Percentiles rank a stretch among this genome's conserved stretches.
These are phyloP conservation scores for Cerceris ruficornis DNA, from an alignment of 2,888 invertebrate species.

Conservation along the genomic window DNA sequence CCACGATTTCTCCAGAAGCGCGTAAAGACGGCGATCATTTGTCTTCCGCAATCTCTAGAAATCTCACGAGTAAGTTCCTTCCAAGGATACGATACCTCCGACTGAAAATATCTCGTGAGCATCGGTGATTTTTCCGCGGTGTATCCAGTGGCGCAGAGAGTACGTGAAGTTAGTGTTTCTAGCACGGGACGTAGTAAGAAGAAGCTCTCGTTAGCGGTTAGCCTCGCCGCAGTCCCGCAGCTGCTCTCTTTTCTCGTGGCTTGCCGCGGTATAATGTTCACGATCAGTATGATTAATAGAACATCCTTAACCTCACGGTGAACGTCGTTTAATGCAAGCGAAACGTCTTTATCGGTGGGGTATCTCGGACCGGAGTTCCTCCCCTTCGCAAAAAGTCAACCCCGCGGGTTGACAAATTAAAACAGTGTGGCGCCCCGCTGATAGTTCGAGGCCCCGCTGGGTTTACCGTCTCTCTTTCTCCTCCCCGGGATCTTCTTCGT, in stretches of 20 bases:
- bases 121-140: background rate
- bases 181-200: constrained; percentile 1
- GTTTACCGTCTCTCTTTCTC: constrained; percentile 8
- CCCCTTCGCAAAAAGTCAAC: constrained; percentile 34
- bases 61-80: background rate
- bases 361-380: constrained; percentile 10
- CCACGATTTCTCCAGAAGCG: background rate
- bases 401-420: constrained; percentile 53
- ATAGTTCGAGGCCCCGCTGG: constrained; percentile 33
- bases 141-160: background rate
- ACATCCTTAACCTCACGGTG: constrained; percentile 14
- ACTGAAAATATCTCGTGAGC: background rate
- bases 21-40: constrained; percentile 1
- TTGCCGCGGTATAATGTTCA: constrained; percentile 7
- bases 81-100: background rate
- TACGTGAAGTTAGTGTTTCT: constrained; percentile 6
- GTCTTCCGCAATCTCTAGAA: background rate
- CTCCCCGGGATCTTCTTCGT: background rate
- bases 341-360: constrained; percentile 47
- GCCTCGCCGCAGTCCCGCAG: background rate
- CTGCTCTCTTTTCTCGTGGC: constrained; percentile 10
- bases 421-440: constrained; percentile 47
- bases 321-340: constrained; percentile 19
- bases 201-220: constrained; percentile 11
- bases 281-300: constrained; percentile 41